Conservation (phyloP, 2,888 invertebrate genomes). For the Marronus borbonicus region DNA sequence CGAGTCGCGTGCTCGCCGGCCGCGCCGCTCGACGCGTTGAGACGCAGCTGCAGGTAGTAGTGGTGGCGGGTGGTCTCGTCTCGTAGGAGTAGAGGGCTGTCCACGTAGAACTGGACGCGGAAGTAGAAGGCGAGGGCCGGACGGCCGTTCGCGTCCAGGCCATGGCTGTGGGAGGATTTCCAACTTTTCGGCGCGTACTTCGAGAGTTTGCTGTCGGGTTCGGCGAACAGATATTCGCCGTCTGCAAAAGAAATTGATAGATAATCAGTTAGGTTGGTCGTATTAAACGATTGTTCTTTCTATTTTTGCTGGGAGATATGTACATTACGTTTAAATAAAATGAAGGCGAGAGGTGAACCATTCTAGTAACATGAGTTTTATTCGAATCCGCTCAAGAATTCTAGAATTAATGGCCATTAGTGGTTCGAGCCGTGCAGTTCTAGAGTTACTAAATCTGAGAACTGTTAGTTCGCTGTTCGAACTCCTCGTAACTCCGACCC, state of each 20-base stretch:
- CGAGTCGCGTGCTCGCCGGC: constrained; percentile 79
- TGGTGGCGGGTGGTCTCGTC: constrained; percentile 94
- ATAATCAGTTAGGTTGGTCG: no score
- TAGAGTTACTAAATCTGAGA: no score
- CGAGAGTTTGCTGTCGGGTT: constrained; percentile 94
- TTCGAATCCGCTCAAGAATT: no score
- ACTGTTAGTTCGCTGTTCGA: no score
- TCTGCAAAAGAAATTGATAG: constrained; percentile 76
- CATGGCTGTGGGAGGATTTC: constrained; percentile 94
- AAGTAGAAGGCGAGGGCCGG: constrained; percentile 92
- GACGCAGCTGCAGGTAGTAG: constrained; percentile 95
- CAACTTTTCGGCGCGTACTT: constrained; percentile 98
- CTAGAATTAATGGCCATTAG: no score
- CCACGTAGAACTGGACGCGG: constrained; percentile 94
- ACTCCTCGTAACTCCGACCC: no score
- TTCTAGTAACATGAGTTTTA: no score
- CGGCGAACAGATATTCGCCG: constrained; percentile 96
- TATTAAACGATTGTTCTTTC: no score
- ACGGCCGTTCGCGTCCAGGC: constrained; percentile 91
- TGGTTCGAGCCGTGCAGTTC: no score
- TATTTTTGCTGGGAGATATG: no score
- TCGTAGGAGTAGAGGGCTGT: constrained; percentile 90
- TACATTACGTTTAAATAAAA: no score
- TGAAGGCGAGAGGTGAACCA: no score
- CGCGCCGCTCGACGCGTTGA: constrained; percentile 84